These are phyloP conservation scores for Verasper variegatus DNA, from an alignment of 2,113 vertebrate species.

Conservation along the genomic window DNA sequence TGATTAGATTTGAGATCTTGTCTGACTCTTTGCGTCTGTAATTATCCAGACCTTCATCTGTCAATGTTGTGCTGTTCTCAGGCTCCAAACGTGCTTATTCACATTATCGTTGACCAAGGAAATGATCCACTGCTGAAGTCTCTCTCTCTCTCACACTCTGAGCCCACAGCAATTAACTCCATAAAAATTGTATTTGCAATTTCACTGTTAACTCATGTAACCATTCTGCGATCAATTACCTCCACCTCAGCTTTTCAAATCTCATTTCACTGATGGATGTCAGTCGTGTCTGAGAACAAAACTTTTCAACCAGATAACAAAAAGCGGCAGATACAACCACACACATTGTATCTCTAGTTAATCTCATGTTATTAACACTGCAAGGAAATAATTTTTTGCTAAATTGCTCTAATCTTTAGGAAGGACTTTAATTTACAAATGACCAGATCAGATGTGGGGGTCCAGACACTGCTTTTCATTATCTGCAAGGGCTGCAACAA, in stretches of 20 bases:
- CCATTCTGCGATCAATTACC: slow-evolving; percentile 32
- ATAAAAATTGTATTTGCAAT: slow-evolving; percentile 32
- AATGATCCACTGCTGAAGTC: slow-evolving; percentile 1
- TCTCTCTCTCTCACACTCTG: not conserved
- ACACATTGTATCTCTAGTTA: too few species aligned
- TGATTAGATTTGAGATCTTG: slow-evolving; percentile 9
- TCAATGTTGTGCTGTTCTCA: slow-evolving; percentile 26
- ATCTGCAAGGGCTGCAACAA: too few species aligned
- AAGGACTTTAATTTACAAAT: too few species aligned
- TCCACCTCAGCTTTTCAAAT: slow-evolving; percentile 10
- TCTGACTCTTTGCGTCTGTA: slow-evolving; percentile 4
- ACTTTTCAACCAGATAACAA: not conserved
- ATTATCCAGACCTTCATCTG: slow-evolving; percentile 10
- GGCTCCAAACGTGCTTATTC: not conserved
- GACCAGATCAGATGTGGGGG: too few species aligned
- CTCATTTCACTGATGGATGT: slow-evolving; percentile 33
- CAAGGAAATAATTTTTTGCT: too few species aligned
- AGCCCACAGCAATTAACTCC: slow-evolving; percentile 26
- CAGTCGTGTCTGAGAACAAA: not conserved
- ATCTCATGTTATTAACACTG: too few species aligned
- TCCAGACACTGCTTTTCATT: too few species aligned
- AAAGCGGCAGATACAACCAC: too few species aligned
- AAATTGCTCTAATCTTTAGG: too few species aligned
- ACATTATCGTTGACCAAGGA: slow-evolving; percentile 8
- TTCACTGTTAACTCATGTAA: slow-evolving; percentile 28